Percentiles rank a stretch among this genome's conserved stretches.
phyloP scores from a whole-genome alignment of 2,113 vertebrate species.

The Albula glossodonta region DNA sequence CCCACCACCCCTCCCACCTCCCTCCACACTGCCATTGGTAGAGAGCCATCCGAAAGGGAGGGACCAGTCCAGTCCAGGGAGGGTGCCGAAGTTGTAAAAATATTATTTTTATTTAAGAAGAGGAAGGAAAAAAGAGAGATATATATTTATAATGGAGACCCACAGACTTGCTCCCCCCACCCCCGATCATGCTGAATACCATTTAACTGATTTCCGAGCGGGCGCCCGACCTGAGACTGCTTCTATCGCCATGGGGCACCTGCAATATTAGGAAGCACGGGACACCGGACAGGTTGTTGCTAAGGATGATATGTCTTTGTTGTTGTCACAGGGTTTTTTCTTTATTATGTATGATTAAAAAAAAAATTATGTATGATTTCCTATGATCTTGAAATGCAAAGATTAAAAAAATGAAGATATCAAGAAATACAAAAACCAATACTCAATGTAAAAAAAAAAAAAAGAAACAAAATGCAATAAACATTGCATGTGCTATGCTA shows the following conservation, averaged over 20 bases:
- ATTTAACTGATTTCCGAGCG: constrained; percentile 4
- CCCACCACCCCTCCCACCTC: constrained; percentile 15
- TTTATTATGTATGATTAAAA: not conserved
- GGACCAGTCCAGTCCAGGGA: constrained; percentile 63
- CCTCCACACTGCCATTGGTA: constrained; percentile 64
- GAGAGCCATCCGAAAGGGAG: constrained; percentile 29
- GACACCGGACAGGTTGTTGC: constrained; percentile 9
- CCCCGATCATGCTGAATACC: constrained; percentile 7
- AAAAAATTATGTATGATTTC: constrained; percentile 17
- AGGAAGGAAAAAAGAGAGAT: constrained; percentile 60
- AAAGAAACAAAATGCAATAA: constrained; percentile 28
- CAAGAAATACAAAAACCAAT: constrained; percentile 3
- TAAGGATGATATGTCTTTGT: not conserved
- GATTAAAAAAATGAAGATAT: constrained; percentile 13
- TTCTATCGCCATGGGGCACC: not conserved
- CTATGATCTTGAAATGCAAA: constrained; percentile 42
- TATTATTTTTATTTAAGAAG: constrained; percentile 66
- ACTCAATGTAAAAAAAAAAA: constrained; percentile 14
- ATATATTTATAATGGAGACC: constrained; percentile 69
- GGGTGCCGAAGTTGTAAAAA: constrained; percentile 66
- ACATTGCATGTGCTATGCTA: constrained; percentile 33
- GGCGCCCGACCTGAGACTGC: not conserved
- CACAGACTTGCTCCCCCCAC: constrained; percentile 31
- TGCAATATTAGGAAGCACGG: constrained; percentile 34
- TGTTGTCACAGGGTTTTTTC: constrained; percentile 32